A percentile compares a stretch with the other conserved stretches of the same genome.
These are phyloP conservation scores for Chrosomus eos DNA, from an alignment of 2,797 vertebrate genomes.

Conservation along the genomic window DNA sequence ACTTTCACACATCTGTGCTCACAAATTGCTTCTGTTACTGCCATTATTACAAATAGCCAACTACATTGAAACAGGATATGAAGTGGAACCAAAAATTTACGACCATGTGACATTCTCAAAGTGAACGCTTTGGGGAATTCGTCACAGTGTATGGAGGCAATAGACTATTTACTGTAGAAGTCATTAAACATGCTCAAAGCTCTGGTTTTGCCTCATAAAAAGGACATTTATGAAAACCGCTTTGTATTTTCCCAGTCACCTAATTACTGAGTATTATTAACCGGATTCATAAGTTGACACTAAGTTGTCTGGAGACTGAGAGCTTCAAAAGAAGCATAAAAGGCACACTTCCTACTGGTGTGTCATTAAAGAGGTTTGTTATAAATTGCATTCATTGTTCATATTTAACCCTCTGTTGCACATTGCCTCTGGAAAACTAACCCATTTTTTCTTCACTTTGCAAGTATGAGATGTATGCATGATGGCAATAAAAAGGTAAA, in stretches of 20 bases:
- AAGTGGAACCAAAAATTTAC: conserved; percentile 67
- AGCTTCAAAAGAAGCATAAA: conserved; percentile 21
- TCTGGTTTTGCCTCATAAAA: conserved; percentile 21
- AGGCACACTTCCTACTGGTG: background rate
- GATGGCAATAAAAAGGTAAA: background rate
- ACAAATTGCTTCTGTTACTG: conserved; percentile 64
- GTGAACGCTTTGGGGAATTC: conserved; percentile 15
- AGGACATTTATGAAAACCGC: conserved; percentile 15
- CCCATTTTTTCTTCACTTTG: background rate
- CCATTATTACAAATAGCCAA: conserved; percentile 65
- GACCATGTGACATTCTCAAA: conserved; percentile 29
- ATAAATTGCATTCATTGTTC: background rate
- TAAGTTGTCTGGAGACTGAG: conserved; percentile 20
- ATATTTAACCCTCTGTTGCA: background rate
- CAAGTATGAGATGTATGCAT: background rate
- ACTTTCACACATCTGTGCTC: conserved; percentile 62
- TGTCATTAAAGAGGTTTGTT: conserved; percentile 8
- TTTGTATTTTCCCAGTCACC: conserved; percentile 39
- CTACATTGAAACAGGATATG: conserved; percentile 60
- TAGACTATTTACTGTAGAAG: conserved; percentile 28
- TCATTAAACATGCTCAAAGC: conserved; percentile 28
- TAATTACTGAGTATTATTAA: conserved; percentile 43
- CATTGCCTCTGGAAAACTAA: background rate
- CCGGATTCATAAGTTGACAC: conserved; percentile 26
- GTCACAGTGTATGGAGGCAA: conserved; percentile 9